These are phyloP conservation scores for Busseola fusca DNA, from an alignment of 2,888 invertebrate species.

Conservation along the genomic window DNA sequence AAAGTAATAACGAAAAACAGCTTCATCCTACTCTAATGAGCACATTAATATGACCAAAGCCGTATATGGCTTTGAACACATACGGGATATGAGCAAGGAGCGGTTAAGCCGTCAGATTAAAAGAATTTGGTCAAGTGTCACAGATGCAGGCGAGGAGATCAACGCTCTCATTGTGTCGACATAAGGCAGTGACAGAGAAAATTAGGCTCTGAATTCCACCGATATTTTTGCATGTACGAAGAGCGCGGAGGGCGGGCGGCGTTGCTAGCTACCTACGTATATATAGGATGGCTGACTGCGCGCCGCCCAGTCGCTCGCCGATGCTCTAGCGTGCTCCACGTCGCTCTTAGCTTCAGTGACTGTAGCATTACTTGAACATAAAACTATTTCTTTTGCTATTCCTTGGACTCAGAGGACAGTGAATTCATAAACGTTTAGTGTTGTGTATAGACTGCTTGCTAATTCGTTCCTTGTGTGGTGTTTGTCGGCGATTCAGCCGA, in stretches of 20 bases:
- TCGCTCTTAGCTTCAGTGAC: slow-evolving; percentile 50
- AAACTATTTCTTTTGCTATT: slow-evolving; percentile 53
- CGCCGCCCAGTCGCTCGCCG: slow-evolving; percentile 83
- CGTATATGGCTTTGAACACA: slow-evolving; percentile 67
- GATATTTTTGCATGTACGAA: slow-evolving; percentile 86
- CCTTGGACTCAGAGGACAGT: slow-evolving; percentile 66
- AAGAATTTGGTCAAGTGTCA: slow-evolving; percentile 82
- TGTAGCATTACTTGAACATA: slow-evolving; percentile 46
- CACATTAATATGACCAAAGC: slow-evolving; percentile 45
- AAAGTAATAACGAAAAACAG: slow-evolving; percentile 45
- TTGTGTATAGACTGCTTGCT: slow-evolving; percentile 69
- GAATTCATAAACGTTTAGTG: slow-evolving; percentile 68
- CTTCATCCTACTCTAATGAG: slow-evolving; percentile 31
- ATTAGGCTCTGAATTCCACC: slow-evolving; percentile 86
- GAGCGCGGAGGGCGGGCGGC: slow-evolving; percentile 81
- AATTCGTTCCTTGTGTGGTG: slow-evolving; percentile 63
- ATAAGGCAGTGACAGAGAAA: slow-evolving; percentile 84
- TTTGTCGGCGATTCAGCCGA: slow-evolving; percentile 59
- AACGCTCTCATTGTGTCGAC: slow-evolving; percentile 87
- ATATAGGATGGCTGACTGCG: slow-evolving; percentile 79
- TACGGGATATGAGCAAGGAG: slow-evolving; percentile 67
- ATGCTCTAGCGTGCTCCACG: slow-evolving; percentile 70
- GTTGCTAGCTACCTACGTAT: slow-evolving; percentile 75
- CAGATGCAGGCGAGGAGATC: slow-evolving; percentile 81
- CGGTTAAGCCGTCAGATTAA: slow-evolving; percentile 68